Percentiles rank a stretch among this genome's conserved stretches.
Conservation (phyloP, 2,888 invertebrate species). For the Cheilosia vulpina region DNA sequence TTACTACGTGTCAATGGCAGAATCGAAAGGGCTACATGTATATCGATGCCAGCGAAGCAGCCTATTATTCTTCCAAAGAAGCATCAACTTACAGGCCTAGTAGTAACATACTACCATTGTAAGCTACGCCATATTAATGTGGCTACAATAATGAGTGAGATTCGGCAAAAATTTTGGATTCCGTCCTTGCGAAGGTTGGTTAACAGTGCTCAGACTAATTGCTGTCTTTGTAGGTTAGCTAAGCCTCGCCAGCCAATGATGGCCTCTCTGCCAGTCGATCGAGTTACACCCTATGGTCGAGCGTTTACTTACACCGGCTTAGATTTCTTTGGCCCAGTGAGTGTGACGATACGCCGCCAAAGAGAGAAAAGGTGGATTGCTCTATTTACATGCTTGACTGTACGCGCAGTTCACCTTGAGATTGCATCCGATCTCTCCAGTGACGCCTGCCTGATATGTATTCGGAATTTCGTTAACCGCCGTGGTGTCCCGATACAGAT, state of each 20-base stretch:
- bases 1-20: neutral
- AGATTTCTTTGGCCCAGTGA: conserved; percentile 59
- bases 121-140: neutral
- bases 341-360: too few relatives aligned
- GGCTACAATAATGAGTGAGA: neutral
- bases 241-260: conserved; percentile 23
- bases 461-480: conserved; percentile 59
- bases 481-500: conserved; percentile 55
- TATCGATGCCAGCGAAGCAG: neutral
- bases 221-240: neutral
- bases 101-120: neutral
- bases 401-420: too few relatives aligned
- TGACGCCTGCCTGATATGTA: conserved; percentile 55
- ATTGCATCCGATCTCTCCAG: conserved; percentile 28
- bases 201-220: neutral
- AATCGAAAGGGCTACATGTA: neutral
- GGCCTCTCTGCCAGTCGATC: conserved; percentile 43
- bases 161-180: neutral
- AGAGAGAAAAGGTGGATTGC: too few relatives aligned
- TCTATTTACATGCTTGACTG: too few relatives aligned
- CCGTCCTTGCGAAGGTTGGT: neutral
- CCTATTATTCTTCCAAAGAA: neutral
- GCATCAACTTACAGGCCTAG: neutral
- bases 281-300: conserved; percentile 11
- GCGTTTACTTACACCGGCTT: conserved; percentile 44